Evolutionary conservation across 2,797 vertebrate species (phyloP).

Genomic region (Notolepis coatsorum): DNA sequence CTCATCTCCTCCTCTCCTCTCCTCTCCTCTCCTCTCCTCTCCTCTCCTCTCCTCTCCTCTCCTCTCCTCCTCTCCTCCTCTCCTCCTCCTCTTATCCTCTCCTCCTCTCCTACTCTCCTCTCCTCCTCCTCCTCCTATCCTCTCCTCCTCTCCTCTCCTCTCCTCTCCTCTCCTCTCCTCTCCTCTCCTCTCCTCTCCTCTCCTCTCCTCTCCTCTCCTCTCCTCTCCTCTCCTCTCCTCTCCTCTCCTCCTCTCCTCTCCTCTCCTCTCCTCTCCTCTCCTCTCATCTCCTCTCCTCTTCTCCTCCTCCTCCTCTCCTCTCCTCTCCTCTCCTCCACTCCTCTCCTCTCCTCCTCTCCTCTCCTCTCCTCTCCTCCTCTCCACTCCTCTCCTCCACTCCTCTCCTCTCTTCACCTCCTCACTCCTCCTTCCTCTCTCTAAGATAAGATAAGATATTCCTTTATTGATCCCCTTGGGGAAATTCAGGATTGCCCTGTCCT

Average conservation of each 20-base stretch:
- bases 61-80: slow-evolving; percentile 2
- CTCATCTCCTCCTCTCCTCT: not conserved
- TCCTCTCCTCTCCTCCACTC: too few relatives aligned
- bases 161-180: not conserved
- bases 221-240: slow-evolving; percentile 5
- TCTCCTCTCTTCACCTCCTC: too few relatives aligned
- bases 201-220: not conserved
- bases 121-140: not conserved
- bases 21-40: not conserved
- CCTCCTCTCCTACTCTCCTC: not conserved
- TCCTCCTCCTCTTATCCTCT: not conserved
- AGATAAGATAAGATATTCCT: too few relatives aligned
- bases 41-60: not conserved
- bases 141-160: not conserved
- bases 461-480: too few relatives aligned
- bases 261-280: not conserved
- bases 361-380: not conserved
- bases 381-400: too few relatives aligned
- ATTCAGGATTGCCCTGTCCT: not conserved
- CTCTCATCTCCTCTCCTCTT: slow-evolving; percentile 7
- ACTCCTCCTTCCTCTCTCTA: too few relatives aligned
- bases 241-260: not conserved
- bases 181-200: not conserved
- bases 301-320: not conserved
- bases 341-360: not conserved